Percentiles rank a stretch among this genome's conserved stretches.
Evolutionary conservation across 1,140 invertebrate genomes (phyloP).

Genomic region (Psilanteris sp.): DNA sequence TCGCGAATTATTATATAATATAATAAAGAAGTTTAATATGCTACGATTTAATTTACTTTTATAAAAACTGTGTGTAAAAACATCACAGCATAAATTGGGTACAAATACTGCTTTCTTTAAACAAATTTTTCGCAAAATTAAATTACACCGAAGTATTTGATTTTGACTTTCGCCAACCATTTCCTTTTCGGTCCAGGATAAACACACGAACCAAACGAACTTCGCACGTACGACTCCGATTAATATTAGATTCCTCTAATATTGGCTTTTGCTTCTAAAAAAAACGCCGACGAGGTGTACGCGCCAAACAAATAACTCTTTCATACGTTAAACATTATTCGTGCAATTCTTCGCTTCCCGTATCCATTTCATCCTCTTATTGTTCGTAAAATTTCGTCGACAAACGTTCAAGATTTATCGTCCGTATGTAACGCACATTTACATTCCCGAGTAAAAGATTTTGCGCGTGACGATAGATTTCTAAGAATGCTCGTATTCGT

Average conservation of each 20-base stretch:
- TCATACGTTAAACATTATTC: background rate
- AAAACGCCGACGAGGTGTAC: conserved; percentile 19
- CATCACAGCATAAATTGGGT: too few species aligned
- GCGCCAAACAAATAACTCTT: conserved; percentile 19
- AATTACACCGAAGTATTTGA: too few species aligned
- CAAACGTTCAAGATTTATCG: conserved; percentile 33
- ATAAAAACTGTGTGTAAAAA: too few species aligned
- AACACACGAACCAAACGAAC: too few species aligned
- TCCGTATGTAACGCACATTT: conserved; percentile 13
- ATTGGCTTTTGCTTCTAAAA: conserved; percentile 32
- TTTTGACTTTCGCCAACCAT: conserved; percentile 7
- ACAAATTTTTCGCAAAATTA: too few species aligned
- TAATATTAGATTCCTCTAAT: conserved; percentile 31
- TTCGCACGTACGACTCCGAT: conserved; percentile 15
- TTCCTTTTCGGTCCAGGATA: too few species aligned
- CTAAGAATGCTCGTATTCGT: conserved; percentile 66
- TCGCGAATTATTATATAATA: too few species aligned
- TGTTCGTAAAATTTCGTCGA: conserved; percentile 16
- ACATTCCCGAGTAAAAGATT: conserved; percentile 35
- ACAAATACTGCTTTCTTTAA: too few species aligned
- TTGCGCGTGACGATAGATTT: conserved; percentile 48
- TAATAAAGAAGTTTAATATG: too few species aligned
- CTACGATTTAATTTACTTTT: too few species aligned
- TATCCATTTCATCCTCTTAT: conserved; percentile 19
- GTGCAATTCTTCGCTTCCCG: background rate